phyloP scores from a whole-genome alignment of 2,888 invertebrate species.

The Rhaphigaster nebulosa region DNA sequence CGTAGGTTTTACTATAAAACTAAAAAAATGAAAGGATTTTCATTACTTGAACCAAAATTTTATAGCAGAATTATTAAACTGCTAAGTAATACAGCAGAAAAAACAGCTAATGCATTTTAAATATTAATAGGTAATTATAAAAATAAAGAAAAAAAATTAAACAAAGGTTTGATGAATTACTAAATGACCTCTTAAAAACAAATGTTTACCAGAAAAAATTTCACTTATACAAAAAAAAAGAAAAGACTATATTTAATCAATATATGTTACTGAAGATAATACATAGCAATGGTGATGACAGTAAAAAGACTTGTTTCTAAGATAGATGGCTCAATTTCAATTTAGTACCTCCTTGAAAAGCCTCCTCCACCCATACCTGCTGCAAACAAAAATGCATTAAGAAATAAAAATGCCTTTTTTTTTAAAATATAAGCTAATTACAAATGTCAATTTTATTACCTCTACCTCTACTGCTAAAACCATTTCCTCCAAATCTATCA shows the following conservation, averaged over 20 bases:
- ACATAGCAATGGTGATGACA: constrained; percentile 47
- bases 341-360: constrained; percentile 58
- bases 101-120: not conserved
- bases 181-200: not conserved
- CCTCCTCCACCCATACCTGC: constrained; percentile 58
- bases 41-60: not conserved
- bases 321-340: not conserved
- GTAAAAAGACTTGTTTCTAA: constrained; percentile 31
- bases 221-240: not conserved
- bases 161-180: not conserved
- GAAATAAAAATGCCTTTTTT: not conserved
- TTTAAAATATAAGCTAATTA: not conserved
- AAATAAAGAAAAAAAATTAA: constrained; percentile 9
- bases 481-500: constrained; percentile 66
- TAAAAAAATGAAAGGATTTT: not conserved
- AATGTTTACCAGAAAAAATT: not conserved
- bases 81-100: not conserved
- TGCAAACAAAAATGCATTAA: not conserved
- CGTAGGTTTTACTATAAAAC: not conserved
- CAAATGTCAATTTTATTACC: not conserved
- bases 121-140: not conserved
- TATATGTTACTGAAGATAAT: constrained; percentile 42
- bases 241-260: constrained; percentile 32
- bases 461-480: constrained; percentile 57
- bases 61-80: not conserved